These are phyloP conservation scores for Diabrotica virgifera DNA, from an alignment of 1,140 invertebrate species.

Conservation along the genomic window DNA sequence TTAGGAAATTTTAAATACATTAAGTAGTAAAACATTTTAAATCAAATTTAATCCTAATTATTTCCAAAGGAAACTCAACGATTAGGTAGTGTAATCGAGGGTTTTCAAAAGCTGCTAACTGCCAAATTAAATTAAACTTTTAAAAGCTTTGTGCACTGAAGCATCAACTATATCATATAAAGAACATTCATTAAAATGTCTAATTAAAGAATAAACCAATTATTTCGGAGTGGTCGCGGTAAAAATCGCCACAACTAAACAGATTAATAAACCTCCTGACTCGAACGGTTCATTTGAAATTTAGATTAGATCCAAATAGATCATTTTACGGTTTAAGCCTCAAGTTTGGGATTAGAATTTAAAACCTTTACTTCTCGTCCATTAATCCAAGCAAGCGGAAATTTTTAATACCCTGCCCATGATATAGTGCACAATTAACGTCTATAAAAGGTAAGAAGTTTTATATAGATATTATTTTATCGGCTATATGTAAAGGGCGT, in stretches of 20 bases:
- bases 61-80: no score
- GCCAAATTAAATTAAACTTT: no score
- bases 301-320: conserved; percentile 16
- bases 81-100: no score
- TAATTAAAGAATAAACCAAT: not conserved
- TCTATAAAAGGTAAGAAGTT: conserved; percentile 20
- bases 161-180: not conserved
- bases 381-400: conserved; percentile 16
- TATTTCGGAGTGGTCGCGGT: not conserved
- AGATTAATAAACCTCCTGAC: not conserved
- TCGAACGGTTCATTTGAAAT: conserved; percentile 15
- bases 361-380: conserved; percentile 2
- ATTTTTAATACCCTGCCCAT: conserved; percentile 15
- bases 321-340: conserved; percentile 9
- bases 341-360: conserved; percentile 14
- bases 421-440: conserved; percentile 16
- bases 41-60: no score
- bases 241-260: conserved; percentile 5
- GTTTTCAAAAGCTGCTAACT: no score
- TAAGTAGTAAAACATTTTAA: no score
- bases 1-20: no score
- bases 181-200: not conserved
- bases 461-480: conserved; percentile 21
- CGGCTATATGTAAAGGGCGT: not conserved
- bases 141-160: not conserved